phyloP scores from a whole-genome alignment of 2,113 vertebrate species.

The Grantiella picta region DNA sequence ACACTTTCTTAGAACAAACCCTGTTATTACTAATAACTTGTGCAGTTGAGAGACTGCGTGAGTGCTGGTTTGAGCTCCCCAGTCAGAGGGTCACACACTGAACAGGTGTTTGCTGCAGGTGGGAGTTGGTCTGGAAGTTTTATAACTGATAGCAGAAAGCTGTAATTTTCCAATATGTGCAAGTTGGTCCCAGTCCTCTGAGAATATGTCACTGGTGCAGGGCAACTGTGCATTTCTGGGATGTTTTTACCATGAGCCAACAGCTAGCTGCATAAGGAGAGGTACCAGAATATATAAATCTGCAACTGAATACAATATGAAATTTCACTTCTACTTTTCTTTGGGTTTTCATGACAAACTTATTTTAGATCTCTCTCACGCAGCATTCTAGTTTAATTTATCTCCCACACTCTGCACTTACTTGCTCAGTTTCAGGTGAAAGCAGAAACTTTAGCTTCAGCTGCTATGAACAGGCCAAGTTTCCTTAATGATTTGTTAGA shows the following conservation, averaged over 20 bases:
- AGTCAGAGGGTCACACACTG: background rate
- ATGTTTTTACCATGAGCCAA: background rate
- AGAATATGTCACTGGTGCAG: background rate
- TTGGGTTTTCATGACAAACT: background rate
- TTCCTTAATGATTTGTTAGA: background rate
- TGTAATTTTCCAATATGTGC: background rate
- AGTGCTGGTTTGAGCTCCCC: background rate
- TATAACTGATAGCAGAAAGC: background rate
- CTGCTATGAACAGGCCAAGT: background rate
- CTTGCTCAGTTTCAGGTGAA: background rate
- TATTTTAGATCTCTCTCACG: background rate
- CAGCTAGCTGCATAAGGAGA: background rate
- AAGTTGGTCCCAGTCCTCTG: background rate
- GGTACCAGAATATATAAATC: background rate
- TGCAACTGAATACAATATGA: accelerated
- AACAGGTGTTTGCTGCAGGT: background rate
- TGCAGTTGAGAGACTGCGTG: background rate
- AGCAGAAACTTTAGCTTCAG: too few relatives aligned
- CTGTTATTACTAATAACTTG: background rate
- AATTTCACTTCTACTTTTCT: background rate
- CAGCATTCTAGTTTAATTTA: background rate
- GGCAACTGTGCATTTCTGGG: background rate
- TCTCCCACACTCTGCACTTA: background rate
- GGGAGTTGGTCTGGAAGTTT: background rate
- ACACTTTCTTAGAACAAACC: background rate